Base-by-base conservation (phyloP, 2,797 vertebrate genomes). In the Malurus splendens region DNA sequence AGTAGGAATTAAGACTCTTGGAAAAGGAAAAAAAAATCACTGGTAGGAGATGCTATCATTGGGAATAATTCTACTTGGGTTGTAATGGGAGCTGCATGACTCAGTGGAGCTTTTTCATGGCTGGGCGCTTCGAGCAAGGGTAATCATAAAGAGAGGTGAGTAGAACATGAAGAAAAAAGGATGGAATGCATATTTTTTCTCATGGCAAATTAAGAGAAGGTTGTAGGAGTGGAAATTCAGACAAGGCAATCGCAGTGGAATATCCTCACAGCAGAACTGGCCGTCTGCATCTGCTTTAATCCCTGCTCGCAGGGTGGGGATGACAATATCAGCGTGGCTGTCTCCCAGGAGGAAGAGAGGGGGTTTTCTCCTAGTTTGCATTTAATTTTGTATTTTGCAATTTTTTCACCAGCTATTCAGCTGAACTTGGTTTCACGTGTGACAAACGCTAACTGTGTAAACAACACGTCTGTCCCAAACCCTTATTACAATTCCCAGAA, bases 401-500 rank as follows among this genome's bases (percentile, higher is more conserved):
- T 95, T 94, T 96, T 90, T 73, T 47, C 78, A 79, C 44, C 80
- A 95, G 92, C 85, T 83, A 92, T 95, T 95, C 94, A 91, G 72
- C 73, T 93, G 93, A 93, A 82, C 74, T 89, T 64, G 71, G 90
- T 95, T 96, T 95, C 95, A 96, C 94, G 93, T 92, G 94, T 96
- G 93, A 94, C 95, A 96, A 96, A 97, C 80, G 82, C 89, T 84
- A 88, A 76, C 84, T 74, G 75, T n/a, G 80, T 96, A 96, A 97
- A 96, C 96, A 97, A 94, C 78, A 79, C 2, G 39, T 92, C 90
- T 95, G 87, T 94, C 94, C 84, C 93, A 95, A 96, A 84, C 70
- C 92, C 86, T 96, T 94, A 96, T 96, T 96, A 91, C 88, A 78
- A 93, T 97, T 96, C 95, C 91, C 96, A 95, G 94, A 96, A 90